Conservation (phyloP, 2,888 invertebrate genomes). For the Blomia tropicalis region DNA sequence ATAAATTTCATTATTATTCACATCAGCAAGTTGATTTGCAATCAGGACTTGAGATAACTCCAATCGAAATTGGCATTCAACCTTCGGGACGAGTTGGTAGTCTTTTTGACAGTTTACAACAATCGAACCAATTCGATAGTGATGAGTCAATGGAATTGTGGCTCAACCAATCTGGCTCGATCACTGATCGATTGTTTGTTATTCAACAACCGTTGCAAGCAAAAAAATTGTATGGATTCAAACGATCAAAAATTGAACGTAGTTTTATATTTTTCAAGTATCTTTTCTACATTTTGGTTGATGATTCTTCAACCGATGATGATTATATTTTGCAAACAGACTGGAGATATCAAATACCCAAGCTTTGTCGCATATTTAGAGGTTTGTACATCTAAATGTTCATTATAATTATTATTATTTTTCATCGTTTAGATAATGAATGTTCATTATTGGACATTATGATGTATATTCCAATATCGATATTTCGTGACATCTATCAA, state of each 20-base stretch:
- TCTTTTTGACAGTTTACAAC: neutral
- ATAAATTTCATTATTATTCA: neutral
- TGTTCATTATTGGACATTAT: conserved; percentile 51
- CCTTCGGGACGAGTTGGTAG: neutral
- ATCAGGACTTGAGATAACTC: neutral
- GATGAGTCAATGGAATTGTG: neutral
- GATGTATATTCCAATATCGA: conserved; percentile 50
- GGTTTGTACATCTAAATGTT: conserved; percentile 34
- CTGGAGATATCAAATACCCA: conserved; percentile 16
- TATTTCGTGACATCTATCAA: conserved; percentile 52
- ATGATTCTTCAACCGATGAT: conserved; percentile 28
- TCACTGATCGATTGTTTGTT: neutral
- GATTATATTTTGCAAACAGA: conserved; percentile 8
- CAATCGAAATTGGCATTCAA: neutral
- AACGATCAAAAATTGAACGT: conserved; percentile 48
- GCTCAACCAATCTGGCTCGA: neutral
- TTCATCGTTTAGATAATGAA: conserved; percentile 44
- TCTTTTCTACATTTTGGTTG: conserved; percentile 52
- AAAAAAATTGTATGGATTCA: conserved; percentile 34
- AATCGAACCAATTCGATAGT: neutral
- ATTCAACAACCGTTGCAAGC: conserved; percentile 27
- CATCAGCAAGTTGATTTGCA: neutral
- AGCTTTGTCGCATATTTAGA: conserved; percentile 43
- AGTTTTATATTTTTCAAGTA: conserved; percentile 51
- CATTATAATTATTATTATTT: conserved; percentile 21